Evolutionary conservation across 2,888 invertebrate genomes (phyloP).

Genomic region (Axea sp.): DNA sequence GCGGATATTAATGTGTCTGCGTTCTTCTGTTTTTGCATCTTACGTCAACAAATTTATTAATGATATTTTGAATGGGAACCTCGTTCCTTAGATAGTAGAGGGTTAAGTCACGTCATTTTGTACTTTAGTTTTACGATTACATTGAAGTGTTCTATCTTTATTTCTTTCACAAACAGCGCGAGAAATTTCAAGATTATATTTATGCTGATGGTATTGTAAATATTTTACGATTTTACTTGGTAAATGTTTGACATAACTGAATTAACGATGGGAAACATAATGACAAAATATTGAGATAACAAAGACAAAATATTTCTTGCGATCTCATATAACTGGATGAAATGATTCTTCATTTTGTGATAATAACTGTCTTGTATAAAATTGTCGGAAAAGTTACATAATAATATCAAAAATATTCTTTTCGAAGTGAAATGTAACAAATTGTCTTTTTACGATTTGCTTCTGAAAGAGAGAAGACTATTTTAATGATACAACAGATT

Average conservation of each 20-base stretch:
- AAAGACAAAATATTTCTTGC: conserved; percentile 27
- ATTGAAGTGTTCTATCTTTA: conserved; percentile 12
- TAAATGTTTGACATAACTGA: conserved; percentile 39
- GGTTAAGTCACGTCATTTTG: conserved; percentile 35
- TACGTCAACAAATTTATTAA: conserved; percentile 49
- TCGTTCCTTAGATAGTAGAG: conserved; percentile 4
- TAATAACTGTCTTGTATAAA: conserved; percentile 24
- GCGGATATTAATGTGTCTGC: too few species aligned
- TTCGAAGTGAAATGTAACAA: conserved; percentile 7
- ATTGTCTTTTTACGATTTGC: conserved; percentile 12
- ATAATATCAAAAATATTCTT: conserved; percentile 12
- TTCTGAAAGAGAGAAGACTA: conserved; percentile 1
- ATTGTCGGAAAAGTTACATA: conserved; percentile 18
- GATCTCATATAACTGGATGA: conserved; percentile 26
- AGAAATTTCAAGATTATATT: conserved; percentile 46
- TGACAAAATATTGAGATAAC: conserved; percentile 43
- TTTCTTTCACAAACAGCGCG: conserved; percentile 30
- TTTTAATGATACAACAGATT: conserved; percentile 21
- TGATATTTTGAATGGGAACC: conserved; percentile 32
- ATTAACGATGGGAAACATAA: conserved; percentile 41
- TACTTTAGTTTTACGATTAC: conserved; percentile 29
- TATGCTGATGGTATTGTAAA: conserved; percentile 37
- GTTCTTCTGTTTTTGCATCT: too few species aligned
- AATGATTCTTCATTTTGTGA: conserved; percentile 39
- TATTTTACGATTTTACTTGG: conserved; percentile 48